Conservation (phyloP, 2,113 vertebrate genomes). For the Microcebus murinus region DNA sequence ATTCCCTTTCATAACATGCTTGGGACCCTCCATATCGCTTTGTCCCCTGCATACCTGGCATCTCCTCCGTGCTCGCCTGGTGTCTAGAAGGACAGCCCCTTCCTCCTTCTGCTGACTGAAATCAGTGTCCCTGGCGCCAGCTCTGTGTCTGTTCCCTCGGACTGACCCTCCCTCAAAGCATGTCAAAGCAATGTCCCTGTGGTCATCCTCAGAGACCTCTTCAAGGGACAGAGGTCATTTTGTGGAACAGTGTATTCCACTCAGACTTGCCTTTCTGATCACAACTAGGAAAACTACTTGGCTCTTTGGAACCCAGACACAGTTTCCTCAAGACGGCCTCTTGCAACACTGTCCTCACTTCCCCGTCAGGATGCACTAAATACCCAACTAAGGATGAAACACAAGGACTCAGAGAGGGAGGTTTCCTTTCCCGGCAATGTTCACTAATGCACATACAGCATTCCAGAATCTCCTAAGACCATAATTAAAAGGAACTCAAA, state of each 20-base stretch:
- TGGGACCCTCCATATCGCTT: not conserved
- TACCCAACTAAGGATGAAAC: not conserved
- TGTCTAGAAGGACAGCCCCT: not conserved
- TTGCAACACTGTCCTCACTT: not conserved
- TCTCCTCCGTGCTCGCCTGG: not conserved
- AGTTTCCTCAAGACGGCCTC: not conserved
- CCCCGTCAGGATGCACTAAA: not conserved
- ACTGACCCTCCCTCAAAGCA: not conserved
- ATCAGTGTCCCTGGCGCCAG: accelerated
- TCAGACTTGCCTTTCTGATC: not conserved
- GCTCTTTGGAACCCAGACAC: not conserved
- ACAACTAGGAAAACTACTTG: not conserved
- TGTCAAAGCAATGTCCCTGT: not conserved
- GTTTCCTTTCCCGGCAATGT: not conserved
- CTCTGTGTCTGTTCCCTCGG: accelerated
- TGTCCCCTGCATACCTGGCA: not conserved
- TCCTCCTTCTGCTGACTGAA: not conserved
- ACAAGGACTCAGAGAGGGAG: not conserved
- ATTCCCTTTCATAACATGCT: not conserved
- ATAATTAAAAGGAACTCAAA: not conserved
- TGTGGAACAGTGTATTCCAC: not conserved
- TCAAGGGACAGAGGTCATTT: not conserved
- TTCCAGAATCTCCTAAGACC: not conserved
- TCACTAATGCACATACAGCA: not conserved
- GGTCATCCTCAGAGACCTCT: not conserved